Percentiles rank a stretch among this genome's conserved stretches.
These are phyloP conservation scores for Leucophora obtusa DNA, from an alignment of 2,888 invertebrate species.

Conservation along the genomic window DNA sequence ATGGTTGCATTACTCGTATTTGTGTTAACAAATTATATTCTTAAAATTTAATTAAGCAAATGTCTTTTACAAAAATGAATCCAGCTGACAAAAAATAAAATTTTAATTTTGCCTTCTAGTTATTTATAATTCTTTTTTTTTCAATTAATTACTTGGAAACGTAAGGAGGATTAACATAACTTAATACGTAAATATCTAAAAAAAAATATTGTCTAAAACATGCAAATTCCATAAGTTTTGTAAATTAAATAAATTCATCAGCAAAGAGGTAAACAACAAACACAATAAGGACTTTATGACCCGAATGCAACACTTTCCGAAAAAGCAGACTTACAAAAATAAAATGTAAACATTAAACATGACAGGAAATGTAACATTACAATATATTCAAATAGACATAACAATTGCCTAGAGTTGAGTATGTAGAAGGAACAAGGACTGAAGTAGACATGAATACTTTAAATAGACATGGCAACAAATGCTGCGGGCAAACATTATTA, in stretches of 20 bases:
- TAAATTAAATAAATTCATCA: slow-evolving; percentile 43
- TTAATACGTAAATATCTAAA: slow-evolving; percentile 2
- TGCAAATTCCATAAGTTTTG: slow-evolving; percentile 11
- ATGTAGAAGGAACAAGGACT: neutral
- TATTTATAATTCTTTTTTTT: neutral
- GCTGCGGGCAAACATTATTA: slow-evolving; percentile 62
- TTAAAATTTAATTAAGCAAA: slow-evolving; percentile 51
- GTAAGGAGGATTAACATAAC: slow-evolving; percentile 14
- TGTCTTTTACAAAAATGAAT: slow-evolving; percentile 32
- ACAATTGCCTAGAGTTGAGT: neutral
- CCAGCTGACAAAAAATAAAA: neutral
- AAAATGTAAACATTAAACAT: slow-evolving; percentile 34
- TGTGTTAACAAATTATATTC: neutral
- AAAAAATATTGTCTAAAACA: slow-evolving; percentile 28
- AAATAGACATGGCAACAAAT: slow-evolving; percentile 51
- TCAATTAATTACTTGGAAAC: neutral
- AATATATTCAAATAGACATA: slow-evolving; percentile 14
- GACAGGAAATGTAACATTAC: slow-evolving; percentile 41
- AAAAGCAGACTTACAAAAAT: slow-evolving; percentile 11
- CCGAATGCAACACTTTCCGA: slow-evolving; percentile 1
- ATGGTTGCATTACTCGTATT: too few species aligned
- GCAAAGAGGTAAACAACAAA: neutral
- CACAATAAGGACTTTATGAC: neutral
- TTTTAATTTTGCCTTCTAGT: slow-evolving; percentile 12
- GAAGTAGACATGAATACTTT: slow-evolving; percentile 4